These are phyloP conservation scores for Sclerurus mexicanus DNA, from an alignment of 2,113 vertebrate genomes.

Conservation along the genomic window DNA sequence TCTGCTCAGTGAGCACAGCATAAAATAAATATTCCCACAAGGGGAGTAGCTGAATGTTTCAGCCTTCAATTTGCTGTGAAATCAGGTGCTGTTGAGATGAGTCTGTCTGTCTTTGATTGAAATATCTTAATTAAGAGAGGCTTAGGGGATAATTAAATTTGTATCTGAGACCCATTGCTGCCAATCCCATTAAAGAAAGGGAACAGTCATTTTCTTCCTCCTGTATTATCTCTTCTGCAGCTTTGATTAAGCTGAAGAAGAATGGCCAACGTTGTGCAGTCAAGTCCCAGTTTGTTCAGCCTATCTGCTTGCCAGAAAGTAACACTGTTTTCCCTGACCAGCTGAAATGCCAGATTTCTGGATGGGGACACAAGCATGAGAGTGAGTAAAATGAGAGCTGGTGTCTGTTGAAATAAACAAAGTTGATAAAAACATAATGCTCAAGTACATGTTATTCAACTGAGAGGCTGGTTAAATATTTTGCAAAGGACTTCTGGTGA, in stretches of 20 bases:
- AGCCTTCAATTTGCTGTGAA: conserved; percentile 49
- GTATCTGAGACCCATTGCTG: conserved; percentile 45
- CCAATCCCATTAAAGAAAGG: conserved; percentile 36
- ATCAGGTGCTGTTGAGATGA: conserved; percentile 51
- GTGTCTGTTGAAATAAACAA: not conserved
- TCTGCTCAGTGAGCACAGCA: conserved; percentile 14
- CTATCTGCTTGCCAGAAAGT: conserved; percentile 87
- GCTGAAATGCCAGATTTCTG: conserved; percentile 86
- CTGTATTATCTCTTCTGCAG: conserved; percentile 62
- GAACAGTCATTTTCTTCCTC: conserved; percentile 12
- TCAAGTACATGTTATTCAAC: not conserved
- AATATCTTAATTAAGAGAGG: conserved; percentile 60
- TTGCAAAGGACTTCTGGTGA: not conserved
- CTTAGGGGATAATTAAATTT: conserved; percentile 58
- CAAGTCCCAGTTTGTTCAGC: conserved; percentile 86
- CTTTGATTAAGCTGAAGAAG: conserved; percentile 89
- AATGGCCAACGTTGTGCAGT: conserved; percentile 79
- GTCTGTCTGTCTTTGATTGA: conserved; percentile 49
- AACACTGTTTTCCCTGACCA: conserved; percentile 70
- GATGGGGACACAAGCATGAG: conserved; percentile 89
- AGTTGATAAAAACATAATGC: not conserved
- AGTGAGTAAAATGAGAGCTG: conserved; percentile 73
- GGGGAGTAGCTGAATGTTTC: conserved; percentile 37
- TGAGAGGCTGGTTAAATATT: not conserved
- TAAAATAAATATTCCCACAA: conserved; percentile 56